Evolutionary conservation across 2,888 invertebrate species (phyloP).

Genomic region (Lasiommata megera): DNA sequence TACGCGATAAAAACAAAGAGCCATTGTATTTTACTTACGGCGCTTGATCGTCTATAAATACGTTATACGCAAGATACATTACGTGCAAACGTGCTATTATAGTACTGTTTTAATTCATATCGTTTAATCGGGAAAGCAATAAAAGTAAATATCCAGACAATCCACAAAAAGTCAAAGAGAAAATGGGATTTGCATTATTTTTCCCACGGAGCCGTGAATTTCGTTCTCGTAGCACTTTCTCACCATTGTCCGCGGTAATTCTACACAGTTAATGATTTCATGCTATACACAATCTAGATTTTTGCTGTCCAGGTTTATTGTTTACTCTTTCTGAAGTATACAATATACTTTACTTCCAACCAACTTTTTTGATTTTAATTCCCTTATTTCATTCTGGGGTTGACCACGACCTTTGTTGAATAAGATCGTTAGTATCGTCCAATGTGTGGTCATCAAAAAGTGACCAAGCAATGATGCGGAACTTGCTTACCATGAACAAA

Average conservation of each 20-base stretch:
- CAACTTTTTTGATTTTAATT: too few species aligned
- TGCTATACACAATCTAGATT: slow-evolving; percentile 51
- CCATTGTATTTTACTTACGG: slow-evolving; percentile 7
- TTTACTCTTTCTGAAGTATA: slow-evolving; percentile 17
- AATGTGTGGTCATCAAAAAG: too few species aligned
- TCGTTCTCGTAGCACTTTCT: slow-evolving; percentile 59
- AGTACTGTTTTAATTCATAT: slow-evolving; percentile 23
- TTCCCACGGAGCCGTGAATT: slow-evolving; percentile 59
- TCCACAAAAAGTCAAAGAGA: slow-evolving; percentile 47
- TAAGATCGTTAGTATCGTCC: too few species aligned
- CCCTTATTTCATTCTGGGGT: too few species aligned
- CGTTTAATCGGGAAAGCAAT: slow-evolving; percentile 24
- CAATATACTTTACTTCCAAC: background rate
- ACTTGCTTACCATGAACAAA: too few species aligned
- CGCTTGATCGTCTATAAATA: slow-evolving; percentile 1
- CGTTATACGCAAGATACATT: background rate
- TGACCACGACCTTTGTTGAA: too few species aligned
- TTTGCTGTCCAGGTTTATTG: slow-evolving; percentile 40
- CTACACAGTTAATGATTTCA: slow-evolving; percentile 59
- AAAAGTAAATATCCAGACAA: slow-evolving; percentile 31
- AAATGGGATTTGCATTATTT: slow-evolving; percentile 60
- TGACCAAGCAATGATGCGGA: too few species aligned
- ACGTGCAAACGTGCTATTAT: slow-evolving; percentile 11
- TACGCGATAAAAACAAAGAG: background rate
- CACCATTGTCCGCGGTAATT: slow-evolving; percentile 69